phyloP scores from a whole-genome alignment of 2,888 invertebrate genomes.

The Aspidapion aeneum region DNA sequence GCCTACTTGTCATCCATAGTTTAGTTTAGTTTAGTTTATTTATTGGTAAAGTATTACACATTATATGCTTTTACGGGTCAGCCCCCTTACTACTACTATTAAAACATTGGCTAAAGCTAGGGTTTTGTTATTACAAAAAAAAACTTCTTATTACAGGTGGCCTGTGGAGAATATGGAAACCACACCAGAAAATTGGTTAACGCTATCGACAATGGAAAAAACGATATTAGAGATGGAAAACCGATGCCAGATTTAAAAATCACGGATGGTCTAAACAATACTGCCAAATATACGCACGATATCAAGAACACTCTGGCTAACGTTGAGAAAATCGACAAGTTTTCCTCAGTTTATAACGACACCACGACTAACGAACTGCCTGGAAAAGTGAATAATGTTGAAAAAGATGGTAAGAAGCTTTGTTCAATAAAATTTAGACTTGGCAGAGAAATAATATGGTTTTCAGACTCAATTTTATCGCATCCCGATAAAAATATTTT shows the following conservation, averaged over 20 bases:
- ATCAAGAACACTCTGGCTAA: slow-evolving; percentile 24
- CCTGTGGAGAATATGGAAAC: slow-evolving; percentile 95
- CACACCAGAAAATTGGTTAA: slow-evolving; percentile 79
- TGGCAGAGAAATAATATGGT: too few relatives aligned
- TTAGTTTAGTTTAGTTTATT: too few relatives aligned
- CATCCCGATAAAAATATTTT: too few relatives aligned
- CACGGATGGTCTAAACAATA: slow-evolving; percentile 51
- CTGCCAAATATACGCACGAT: slow-evolving; percentile 37
- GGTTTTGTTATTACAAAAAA: too few relatives aligned
- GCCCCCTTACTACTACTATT: too few relatives aligned
- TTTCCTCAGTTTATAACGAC: slow-evolving; percentile 49
- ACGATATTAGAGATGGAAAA: slow-evolving; percentile 72
- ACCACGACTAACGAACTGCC: slow-evolving; percentile 53
- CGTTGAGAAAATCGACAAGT: slow-evolving; percentile 45
- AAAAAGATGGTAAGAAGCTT: slow-evolving; percentile 52
- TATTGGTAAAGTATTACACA: too few relatives aligned
- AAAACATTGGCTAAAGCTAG: too few relatives aligned
- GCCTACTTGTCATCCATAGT: too few relatives aligned
- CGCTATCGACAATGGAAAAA: slow-evolving; percentile 81
- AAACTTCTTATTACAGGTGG: too few relatives aligned
- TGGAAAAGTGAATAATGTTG: slow-evolving; percentile 61
- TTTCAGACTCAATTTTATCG: too few relatives aligned
- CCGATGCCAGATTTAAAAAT: slow-evolving; percentile 57
- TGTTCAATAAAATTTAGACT: background rate
- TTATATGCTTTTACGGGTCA: too few relatives aligned